phyloP scores from a whole-genome alignment of 2,888 invertebrate genomes.

The Andricus curvator region DNA sequence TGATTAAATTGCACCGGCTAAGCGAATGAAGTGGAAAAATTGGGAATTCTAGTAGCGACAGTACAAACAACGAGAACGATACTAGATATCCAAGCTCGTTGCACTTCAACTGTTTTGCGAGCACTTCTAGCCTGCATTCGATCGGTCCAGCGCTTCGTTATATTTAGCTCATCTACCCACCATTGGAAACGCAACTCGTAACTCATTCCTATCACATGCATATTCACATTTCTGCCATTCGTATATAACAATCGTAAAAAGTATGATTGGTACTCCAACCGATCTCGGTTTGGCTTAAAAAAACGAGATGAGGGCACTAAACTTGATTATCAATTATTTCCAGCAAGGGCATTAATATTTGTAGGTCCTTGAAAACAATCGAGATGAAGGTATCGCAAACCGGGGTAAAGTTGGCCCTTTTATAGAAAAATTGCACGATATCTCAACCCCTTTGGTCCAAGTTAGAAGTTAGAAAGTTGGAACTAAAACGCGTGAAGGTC shows the following conservation, averaged over 20 bases:
- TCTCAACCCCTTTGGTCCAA: constrained; percentile 76
- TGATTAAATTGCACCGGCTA: constrained; percentile 40
- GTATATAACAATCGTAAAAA: constrained; percentile 10
- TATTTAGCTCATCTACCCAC: constrained; percentile 34
- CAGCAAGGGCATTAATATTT: too few species aligned
- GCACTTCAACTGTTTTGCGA: constrained; percentile 59
- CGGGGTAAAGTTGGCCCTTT: too few species aligned
- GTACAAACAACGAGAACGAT: constrained; percentile 52
- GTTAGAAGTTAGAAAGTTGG: constrained; percentile 78
- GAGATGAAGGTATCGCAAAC: too few species aligned
- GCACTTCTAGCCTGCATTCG: constrained; percentile 47
- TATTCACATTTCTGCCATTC: constrained; percentile 12
- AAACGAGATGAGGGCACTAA: neutral
- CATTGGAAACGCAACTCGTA: constrained; percentile 32
- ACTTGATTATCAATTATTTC: neutral
- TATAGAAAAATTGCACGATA: too few species aligned
- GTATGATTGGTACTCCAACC: neutral
- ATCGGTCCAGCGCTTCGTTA: constrained; percentile 51
- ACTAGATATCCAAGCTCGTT: constrained; percentile 52
- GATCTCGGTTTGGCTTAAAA: neutral
- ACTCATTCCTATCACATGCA: constrained; percentile 23
- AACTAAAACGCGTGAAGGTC: constrained; percentile 86
- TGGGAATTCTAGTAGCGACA: constrained; percentile 49
- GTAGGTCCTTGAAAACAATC: too few species aligned
- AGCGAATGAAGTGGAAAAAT: constrained; percentile 51